A percentile compares a stretch with the other conserved stretches of the same genome.
phyloP scores from a whole-genome alignment of 2,888 invertebrate species.

The Drosophila acutilabella region DNA sequence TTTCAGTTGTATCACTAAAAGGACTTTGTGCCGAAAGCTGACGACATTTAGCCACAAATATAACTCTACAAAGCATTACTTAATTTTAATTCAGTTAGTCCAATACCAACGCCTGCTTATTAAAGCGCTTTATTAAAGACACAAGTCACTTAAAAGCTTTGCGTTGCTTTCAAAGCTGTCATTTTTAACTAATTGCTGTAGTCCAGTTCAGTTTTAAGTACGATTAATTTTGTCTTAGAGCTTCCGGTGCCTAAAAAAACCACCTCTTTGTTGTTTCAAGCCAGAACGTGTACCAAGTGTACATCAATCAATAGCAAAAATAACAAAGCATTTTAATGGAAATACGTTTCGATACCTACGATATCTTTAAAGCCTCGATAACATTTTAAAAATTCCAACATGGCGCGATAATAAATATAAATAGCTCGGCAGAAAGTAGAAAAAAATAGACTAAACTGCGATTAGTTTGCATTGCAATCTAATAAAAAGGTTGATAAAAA shows the following conservation, averaged over 20 bases:
- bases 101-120: not conserved
- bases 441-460: constrained; percentile 8
- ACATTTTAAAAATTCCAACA: constrained; percentile 41
- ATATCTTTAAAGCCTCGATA: constrained; percentile 34
- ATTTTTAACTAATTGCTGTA: not conserved
- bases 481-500: constrained; percentile 28
- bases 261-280: constrained; percentile 6
- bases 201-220: not conserved
- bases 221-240: not conserved
- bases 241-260: not conserved
- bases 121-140: not conserved
- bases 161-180: constrained; percentile 1
- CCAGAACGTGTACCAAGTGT: constrained; percentile 29
- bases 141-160: not conserved
- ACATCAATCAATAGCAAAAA: constrained; percentile 38
- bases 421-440: constrained; percentile 22
- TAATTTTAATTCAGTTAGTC: no score
- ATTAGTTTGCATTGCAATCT: constrained; percentile 14
- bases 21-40: no score
- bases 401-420: constrained; percentile 44
- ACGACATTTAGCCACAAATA: no score
- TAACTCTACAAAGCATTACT: no score
- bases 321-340: constrained; percentile 29
- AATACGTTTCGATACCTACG: constrained; percentile 17
- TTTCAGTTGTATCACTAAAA: not conserved